Evolutionary conservation across 2,797 vertebrate genomes (phyloP), one percentile per base, ranked within the genome.

Genomic region (Pygocentrus nattereri): DNA sequence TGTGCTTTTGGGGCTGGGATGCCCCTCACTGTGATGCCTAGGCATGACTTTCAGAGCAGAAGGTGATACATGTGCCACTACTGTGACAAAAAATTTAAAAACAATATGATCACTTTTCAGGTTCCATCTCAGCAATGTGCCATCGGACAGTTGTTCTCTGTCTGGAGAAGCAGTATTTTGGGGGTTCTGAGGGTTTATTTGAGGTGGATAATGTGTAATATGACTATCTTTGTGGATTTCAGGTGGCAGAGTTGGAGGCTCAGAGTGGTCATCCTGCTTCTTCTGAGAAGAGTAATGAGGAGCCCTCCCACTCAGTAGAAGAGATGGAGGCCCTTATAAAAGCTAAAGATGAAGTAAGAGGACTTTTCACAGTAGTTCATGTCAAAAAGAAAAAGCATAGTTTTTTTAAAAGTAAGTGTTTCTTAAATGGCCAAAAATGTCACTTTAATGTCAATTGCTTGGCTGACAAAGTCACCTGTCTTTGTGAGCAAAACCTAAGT

Each of bases 181-280:
- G 50, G 18, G n/a, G n/a, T 34, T 34, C 34, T 34, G n/a, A n/a
- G n/a, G n/a, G n/a, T n/a, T n/a, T n/a, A n/a, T n/a, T n/a, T n/a
- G 30, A 78, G 2, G 16, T 27, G 27, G 16, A 61, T 71, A 8
- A 47, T 52, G 7, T 61, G 16, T n/a, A n/a, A 61, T 16, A 0
- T 61, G n/a, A 54, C 50, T 34, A 54, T 81, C 2, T 44, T 77
- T 78, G 3, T 73, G 31, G 7, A 18, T 85, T 89, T 8, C 85
- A 99, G 97, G 97, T 99, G 80, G 93, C 96, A 0, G 97, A 99
- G 79, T 92, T 99, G 83, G 97, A 98, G 89, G 89, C 94, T 0
- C 96, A 97, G 90, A 93, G 94, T 0, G 85, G 91, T 0, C 85
- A 83, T 0, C 92, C 96, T 56, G 89, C 91, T 59, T 85, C 93